Percentiles rank a stretch among this genome's conserved stretches.
Conservation (phyloP, 2,888 invertebrate genomes). For the Globia sparganii region DNA sequence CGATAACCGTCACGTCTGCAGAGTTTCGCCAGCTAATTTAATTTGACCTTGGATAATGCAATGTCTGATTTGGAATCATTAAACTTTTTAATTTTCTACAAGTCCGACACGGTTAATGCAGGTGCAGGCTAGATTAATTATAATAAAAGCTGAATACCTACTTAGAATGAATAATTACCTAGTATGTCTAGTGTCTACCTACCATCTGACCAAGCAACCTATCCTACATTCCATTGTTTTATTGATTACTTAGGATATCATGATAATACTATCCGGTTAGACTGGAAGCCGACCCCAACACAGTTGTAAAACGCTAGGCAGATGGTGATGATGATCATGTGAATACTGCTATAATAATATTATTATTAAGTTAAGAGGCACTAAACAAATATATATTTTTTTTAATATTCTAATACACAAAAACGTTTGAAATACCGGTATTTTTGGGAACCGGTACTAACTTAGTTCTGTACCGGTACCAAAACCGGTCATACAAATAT, state of each 20-base stretch:
- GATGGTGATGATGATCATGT: neutral
- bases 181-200: conserved; percentile 15
- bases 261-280: neutral
- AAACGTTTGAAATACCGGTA: neutral
- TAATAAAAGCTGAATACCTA: conserved; percentile 24
- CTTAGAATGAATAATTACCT: conserved; percentile 32
- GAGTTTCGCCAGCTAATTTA: too few relatives aligned
- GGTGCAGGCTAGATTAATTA: conserved; percentile 27
- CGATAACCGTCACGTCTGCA: too few relatives aligned
- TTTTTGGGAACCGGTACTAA: neutral
- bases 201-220: conserved; percentile 13
- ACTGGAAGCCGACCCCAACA: neutral
- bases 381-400: neutral
- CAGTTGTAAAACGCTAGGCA: neutral
- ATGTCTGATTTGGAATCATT: neutral
- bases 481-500: neutral
- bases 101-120: neutral
- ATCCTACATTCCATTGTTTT: conserved; percentile 47
- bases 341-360: neutral
- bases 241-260: conserved; percentile 21
- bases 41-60: too few relatives aligned
- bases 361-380: neutral
- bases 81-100: conserved; percentile 1
- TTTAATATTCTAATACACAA: neutral
- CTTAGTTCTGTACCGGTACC: neutral